Evolutionary conservation across 2,888 invertebrate genomes (phyloP), one percentile per base, ranked within the genome.

Genomic region (Resseliella maxima): DNA sequence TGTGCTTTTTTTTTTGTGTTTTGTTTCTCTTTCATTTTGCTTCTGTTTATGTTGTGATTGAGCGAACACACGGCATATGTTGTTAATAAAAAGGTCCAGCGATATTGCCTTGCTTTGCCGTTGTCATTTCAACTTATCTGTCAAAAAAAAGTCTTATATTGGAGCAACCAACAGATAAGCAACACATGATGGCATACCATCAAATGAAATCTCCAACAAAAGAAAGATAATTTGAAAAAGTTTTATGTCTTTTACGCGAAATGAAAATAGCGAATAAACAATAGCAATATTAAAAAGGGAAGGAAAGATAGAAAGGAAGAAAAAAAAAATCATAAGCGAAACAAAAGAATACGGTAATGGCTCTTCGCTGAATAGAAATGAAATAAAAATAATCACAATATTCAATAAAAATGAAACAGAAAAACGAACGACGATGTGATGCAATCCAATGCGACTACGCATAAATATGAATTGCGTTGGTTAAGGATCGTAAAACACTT

Each of bases 151-250:
- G 2, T 59, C 59, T 59, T 59, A 59, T n/a, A n/a, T 24, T 59
- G 59, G 59, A 59, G 59, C 59, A 59, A n/a, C 27, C n/a, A 59
- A 24, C 5, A 59, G 59, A 59, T 59, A 72, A 27, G 12, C 27
- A 15, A 6, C 1, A 72, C 46, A 50, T 50, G 46, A 50, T 50
- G 18, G 46, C 46, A 8, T 15, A 50, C 2, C 59, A 59, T 59
- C 59, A 59, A 59, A 59, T 24, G 59, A 24, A 59, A 24, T 24
- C n/a, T n/a, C 1, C 1, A 72, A 72, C 72, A 72, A 72, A 72
- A 72, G 72, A 72, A 72, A 27, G 31, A 72, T 72, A 72, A 72
- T 72, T 72, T 72, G 72, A 72, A 72, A 50, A 72, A 72, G 72
- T 72, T 72, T 72, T 35, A 72, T 72, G 59, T 72, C 72, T 72